A percentile compares a stretch with the other conserved stretches of the same genome.
These are phyloP conservation scores for Eristalinus sepulchralis DNA, from an alignment of 2,888 invertebrate species.

Conservation along the genomic window DNA sequence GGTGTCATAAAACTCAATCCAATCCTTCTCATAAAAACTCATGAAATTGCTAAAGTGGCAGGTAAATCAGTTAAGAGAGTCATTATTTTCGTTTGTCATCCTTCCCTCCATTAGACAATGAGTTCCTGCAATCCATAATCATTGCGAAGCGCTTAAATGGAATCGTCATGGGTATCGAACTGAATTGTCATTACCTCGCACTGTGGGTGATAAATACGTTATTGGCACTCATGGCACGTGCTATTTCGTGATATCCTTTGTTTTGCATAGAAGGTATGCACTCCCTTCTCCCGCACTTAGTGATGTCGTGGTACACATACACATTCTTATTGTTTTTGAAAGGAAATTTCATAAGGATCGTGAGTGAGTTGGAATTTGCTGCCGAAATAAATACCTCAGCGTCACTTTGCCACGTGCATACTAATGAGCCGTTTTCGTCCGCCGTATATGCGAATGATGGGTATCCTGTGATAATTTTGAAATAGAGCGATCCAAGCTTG, in stretches of 20 bases:
- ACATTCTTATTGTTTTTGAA: slow-evolving; percentile 1
- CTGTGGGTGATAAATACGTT: slow-evolving; percentile 41
- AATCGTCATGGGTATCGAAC: slow-evolving; percentile 30
- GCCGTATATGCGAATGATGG: too few relatives aligned
- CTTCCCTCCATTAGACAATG: not conserved
- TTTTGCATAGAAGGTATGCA: slow-evolving; percentile 36
- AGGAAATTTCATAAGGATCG: slow-evolving; percentile 24
- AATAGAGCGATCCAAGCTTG: too few relatives aligned
- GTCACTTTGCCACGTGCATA: slow-evolving; percentile 11
- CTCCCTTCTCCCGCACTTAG: slow-evolving; percentile 25
- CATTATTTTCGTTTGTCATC: not conserved
- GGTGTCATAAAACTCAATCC: too few relatives aligned
- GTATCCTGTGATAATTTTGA: too few relatives aligned
- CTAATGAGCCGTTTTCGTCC: too few relatives aligned
- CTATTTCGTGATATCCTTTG: slow-evolving; percentile 42
- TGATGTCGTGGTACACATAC: slow-evolving; percentile 18
- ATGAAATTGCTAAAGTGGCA: slow-evolving; percentile 1
- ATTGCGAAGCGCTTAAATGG: not conserved
- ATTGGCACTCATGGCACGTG: slow-evolving; percentile 57
- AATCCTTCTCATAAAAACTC: slow-evolving; percentile 1
- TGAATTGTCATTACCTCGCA: slow-evolving; percentile 11
- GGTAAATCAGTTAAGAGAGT: slow-evolving; percentile 12
- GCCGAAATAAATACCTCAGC: slow-evolving; percentile 45
- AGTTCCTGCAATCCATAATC: not conserved
- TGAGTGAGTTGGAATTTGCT: slow-evolving; percentile 29